These are phyloP conservation scores for Nysson spinosus DNA, from an alignment of 2,888 invertebrate species.

Conservation along the genomic window DNA sequence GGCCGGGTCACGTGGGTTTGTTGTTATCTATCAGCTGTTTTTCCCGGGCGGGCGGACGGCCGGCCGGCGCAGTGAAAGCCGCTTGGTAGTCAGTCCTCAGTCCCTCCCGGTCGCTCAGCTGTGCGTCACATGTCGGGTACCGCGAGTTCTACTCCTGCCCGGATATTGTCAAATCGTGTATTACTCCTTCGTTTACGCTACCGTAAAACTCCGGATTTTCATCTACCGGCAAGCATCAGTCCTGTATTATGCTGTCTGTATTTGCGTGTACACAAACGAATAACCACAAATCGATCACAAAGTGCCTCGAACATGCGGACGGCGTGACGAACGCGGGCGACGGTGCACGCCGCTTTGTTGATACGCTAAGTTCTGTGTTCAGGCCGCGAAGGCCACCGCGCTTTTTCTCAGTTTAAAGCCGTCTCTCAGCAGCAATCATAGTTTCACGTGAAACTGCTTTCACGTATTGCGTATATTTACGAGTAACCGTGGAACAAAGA, in stretches of 20 bases:
- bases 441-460: constrained; percentile 16
- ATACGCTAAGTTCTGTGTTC: constrained; percentile 61
- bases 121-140: constrained; percentile 71
- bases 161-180: constrained; percentile 33
- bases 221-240: constrained; percentile 40
- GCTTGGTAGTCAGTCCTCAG: constrained; percentile 66
- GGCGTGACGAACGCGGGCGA: constrained; percentile 63
- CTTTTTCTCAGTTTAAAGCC: constrained; percentile 37
- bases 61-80: constrained; percentile 75
- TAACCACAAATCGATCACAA: constrained; percentile 53
- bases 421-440: neutral
- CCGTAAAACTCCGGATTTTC: constrained; percentile 29
- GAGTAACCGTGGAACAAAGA: constrained; percentile 41
- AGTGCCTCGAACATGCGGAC: constrained; percentile 64
- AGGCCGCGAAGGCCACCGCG: constrained; percentile 68
- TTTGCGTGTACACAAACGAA: constrained; percentile 43
- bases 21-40: constrained; percentile 84
- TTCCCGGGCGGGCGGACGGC: constrained; percentile 73
- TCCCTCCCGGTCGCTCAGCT: constrained; percentile 75
- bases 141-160: constrained; percentile 57
- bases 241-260: constrained; percentile 66
- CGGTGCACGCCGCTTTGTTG: constrained; percentile 63
- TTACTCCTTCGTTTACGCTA: constrained; percentile 33
- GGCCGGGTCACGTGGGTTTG: constrained; percentile 82
- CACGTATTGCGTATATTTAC: neutral